Percentiles rank a stretch among this genome's conserved stretches.
Evolutionary conservation across 2,797 vertebrate genomes (phyloP).

Genomic region (Platalea minor): DNA sequence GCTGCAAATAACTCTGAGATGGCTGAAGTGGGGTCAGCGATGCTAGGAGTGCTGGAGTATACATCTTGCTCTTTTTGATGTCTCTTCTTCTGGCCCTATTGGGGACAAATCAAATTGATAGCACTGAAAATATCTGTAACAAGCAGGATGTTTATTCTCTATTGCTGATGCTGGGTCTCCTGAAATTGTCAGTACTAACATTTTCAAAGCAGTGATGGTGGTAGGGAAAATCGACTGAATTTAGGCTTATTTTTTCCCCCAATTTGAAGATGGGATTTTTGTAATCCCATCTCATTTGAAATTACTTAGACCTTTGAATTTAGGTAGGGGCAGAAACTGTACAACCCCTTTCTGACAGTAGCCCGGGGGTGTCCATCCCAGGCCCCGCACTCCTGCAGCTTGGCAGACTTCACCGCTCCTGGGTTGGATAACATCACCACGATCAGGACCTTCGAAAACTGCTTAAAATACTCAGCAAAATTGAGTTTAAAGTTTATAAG

Average conservation of each 20-base stretch:
- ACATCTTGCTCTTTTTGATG: slow-evolving; percentile 64
- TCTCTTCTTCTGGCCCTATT: slow-evolving; percentile 28
- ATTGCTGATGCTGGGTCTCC: background rate
- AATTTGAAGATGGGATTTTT: background rate
- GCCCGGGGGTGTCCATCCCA: background rate
- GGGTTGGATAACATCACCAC: background rate
- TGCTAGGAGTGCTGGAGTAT: slow-evolving; percentile 24
- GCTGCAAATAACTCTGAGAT: slow-evolving; percentile 40
- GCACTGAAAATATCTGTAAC: slow-evolving; percentile 34
- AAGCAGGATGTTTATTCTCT: slow-evolving; percentile 35
- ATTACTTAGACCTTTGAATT: background rate
- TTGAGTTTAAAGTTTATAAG: background rate
- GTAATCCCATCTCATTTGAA: background rate
- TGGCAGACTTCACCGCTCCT: background rate
- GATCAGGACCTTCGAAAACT: background rate
- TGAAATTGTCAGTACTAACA: background rate
- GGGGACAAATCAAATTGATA: slow-evolving; percentile 45
- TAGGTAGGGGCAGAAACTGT: background rate
- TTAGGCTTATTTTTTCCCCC: background rate
- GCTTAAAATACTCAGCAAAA: background rate
- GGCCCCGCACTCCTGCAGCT: background rate
- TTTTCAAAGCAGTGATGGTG: slow-evolving; percentile 13
- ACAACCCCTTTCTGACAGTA: background rate
- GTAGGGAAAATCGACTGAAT: background rate
- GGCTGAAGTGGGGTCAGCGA: slow-evolving; percentile 40